These are phyloP conservation scores for Xiphias gladius DNA, from an alignment of 2,113 vertebrate genomes.

Conservation along the genomic window DNA sequence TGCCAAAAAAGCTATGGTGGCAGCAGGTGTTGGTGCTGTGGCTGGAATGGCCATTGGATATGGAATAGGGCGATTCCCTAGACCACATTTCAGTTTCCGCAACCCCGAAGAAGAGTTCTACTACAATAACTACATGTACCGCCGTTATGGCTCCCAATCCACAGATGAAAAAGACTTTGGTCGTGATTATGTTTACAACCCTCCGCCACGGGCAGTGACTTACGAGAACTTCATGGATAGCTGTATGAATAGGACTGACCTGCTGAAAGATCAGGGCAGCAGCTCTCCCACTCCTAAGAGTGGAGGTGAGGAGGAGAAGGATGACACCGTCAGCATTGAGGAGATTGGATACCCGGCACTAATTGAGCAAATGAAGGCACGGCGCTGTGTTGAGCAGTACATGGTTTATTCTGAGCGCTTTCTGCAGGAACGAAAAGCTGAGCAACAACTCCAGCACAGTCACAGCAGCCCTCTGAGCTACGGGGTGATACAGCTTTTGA, in stretches of 20 bases:
- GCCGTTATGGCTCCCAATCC: constrained; percentile 72
- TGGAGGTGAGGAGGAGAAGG: constrained; percentile 26
- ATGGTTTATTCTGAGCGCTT: constrained; percentile 73
- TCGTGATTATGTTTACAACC: constrained; percentile 76
- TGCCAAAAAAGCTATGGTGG: constrained; percentile 83
- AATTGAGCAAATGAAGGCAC: constrained; percentile 76
- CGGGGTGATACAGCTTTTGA: constrained; percentile 60
- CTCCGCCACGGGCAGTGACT: constrained; percentile 66
- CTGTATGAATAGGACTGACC: constrained; percentile 78
- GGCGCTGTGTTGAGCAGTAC: constrained; percentile 76
- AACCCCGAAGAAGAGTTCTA: constrained; percentile 79
- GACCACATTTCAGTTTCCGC: constrained; percentile 80
- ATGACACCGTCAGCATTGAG: constrained; percentile 78
- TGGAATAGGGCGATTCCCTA: constrained; percentile 82
- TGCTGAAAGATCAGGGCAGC: constrained; percentile 52
- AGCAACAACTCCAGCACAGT: constrained; percentile 13
- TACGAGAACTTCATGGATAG: constrained; percentile 78
- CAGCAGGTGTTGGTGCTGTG: constrained; percentile 82
- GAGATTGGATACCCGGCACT: constrained; percentile 82
- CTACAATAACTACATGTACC: constrained; percentile 87
- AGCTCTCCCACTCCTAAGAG: background rate
- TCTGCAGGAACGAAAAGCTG: constrained; percentile 69
- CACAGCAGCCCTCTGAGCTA: constrained; percentile 36
- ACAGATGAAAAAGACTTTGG: constrained; percentile 78
- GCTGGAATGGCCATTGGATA: constrained; percentile 85